Conservation (phyloP, 2,113 vertebrate species). For the Aegypius monachus region DNA sequence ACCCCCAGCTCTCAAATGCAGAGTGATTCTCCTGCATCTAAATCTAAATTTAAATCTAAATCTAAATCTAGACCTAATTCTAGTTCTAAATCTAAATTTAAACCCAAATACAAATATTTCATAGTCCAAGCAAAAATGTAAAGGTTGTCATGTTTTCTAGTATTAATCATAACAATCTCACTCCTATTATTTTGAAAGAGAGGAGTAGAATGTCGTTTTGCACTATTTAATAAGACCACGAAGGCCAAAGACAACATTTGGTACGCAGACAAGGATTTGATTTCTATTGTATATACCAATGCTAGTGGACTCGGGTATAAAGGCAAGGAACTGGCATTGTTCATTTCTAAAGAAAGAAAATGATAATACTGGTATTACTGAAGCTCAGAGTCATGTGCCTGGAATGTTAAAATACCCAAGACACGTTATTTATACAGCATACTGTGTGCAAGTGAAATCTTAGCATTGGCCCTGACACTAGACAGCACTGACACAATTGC, state of each 20-base stretch:
- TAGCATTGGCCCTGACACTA: not conserved
- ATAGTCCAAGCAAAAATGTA: not conserved
- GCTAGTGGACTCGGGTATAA: not conserved
- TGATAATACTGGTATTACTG: not conserved
- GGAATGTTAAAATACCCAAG: not conserved
- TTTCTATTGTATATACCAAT: not conserved
- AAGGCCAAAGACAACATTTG: not conserved
- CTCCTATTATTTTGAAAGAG: not conserved
- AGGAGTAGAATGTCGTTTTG: not conserved
- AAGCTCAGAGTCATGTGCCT: not conserved
- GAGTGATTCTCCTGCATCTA: not conserved
- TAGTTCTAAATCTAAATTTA: not conserved
- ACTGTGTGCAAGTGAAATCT: not conserved
- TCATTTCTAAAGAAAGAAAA: not conserved
- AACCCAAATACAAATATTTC: not conserved
- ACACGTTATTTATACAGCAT: not conserved
- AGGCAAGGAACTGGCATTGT: not conserved
- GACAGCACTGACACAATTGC: not conserved
- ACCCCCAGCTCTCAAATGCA: not conserved
- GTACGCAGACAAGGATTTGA: not conserved
- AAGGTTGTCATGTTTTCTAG: not conserved
- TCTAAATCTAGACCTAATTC: not conserved
- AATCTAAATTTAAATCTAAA: not conserved
- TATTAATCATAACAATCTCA: not conserved
- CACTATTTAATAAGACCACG: not conserved